phyloP scores from a whole-genome alignment of 2,113 vertebrate species.

The Helogale parvula region DNA sequence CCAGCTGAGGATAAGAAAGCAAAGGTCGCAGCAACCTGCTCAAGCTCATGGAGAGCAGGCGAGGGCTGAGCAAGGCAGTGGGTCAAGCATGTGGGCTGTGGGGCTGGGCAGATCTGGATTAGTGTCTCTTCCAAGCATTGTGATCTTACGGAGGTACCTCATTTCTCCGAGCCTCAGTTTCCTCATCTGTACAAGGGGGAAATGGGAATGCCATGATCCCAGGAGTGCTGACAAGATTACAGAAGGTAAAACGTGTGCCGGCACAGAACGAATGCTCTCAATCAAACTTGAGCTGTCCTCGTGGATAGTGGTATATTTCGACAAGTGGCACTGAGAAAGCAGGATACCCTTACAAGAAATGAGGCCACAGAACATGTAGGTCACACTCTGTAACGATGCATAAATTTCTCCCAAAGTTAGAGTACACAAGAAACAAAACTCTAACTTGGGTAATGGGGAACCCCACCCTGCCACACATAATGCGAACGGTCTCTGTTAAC shows the following conservation, averaged over 20 bases:
- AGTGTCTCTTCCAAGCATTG: neutral
- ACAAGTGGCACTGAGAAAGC: neutral
- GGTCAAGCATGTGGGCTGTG: neutral
- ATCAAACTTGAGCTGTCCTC: neutral
- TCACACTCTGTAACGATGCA: neutral
- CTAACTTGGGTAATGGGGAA: neutral
- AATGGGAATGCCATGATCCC: neutral
- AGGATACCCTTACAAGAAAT: neutral
- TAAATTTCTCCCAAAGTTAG: neutral
- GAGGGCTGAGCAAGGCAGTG: neutral
- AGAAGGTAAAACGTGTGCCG: neutral
- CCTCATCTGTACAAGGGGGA: neutral
- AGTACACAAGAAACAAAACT: neutral
- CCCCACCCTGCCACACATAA: neutral
- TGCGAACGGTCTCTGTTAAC: neutral
- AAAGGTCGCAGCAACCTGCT: neutral
- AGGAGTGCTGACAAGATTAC: neutral
- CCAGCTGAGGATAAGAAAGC: constrained; percentile 6
- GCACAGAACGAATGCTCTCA: neutral
- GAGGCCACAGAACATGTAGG: neutral
- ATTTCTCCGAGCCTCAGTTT: neutral
- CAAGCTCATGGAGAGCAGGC: neutral
- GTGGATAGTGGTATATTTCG: neutral
- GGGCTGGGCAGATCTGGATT: neutral
- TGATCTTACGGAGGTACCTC: neutral